These are phyloP conservation scores for Colinus virginianus DNA, from an alignment of 2,113 vertebrate species.

Conservation along the genomic window DNA sequence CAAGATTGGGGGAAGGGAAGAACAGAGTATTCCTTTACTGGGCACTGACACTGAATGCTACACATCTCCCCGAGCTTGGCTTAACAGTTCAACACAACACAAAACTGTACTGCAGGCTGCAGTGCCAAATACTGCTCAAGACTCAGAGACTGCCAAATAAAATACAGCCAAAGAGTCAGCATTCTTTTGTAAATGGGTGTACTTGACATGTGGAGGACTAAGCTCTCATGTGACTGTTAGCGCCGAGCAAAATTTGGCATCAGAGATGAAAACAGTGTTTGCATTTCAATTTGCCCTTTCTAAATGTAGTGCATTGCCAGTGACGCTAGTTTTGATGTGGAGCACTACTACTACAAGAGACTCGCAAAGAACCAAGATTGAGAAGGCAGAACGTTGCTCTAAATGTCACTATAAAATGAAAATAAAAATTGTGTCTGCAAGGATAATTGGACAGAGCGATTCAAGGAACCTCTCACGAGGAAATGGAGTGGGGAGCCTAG, in stretches of 20 bases:
- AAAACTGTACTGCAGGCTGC: not conserved
- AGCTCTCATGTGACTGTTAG: not conserved
- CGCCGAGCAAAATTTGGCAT: slow-evolving; percentile 34
- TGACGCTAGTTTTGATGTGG: not conserved
- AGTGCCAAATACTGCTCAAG: slow-evolving; percentile 48
- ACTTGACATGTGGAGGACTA: not conserved
- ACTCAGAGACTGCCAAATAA: slow-evolving; percentile 42
- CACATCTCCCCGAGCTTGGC: not conserved
- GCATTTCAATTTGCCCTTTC: slow-evolving; percentile 25
- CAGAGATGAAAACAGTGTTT: not conserved
- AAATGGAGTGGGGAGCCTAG: not conserved
- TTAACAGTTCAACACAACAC: slow-evolving; percentile 10
- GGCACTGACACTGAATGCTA: not conserved
- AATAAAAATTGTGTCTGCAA: slow-evolving; percentile 6
- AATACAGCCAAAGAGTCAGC: slow-evolving; percentile 39
- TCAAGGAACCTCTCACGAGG: not conserved
- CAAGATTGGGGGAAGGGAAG: not conserved
- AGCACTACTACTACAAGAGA: not conserved
- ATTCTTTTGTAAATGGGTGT: slow-evolving; percentile 35
- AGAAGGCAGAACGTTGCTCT: slow-evolving; percentile 18
- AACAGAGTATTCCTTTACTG: not conserved
- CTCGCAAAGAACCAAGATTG: not conserved
- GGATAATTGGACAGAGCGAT: slow-evolving; percentile 6
- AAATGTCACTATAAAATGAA: slow-evolving; percentile 49
- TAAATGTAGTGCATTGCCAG: not conserved